Percentiles rank a stretch among this genome's conserved stretches.
phyloP scores from a whole-genome alignment of 2,113 vertebrate genomes.

The Oncorhynchus keta region DNA sequence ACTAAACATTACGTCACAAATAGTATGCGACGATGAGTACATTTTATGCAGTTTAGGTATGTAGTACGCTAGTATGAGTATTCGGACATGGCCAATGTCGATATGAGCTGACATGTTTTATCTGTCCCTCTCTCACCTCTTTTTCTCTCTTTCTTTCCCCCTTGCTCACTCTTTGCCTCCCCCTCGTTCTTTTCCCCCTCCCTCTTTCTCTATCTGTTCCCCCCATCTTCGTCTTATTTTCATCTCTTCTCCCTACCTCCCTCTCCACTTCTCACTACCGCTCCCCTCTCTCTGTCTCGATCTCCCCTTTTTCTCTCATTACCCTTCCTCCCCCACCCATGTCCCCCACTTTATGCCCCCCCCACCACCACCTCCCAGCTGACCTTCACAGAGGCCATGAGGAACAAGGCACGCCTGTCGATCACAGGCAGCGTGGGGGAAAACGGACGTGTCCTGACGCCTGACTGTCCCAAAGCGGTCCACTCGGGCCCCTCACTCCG shows the following conservation, averaged over 20 bases:
- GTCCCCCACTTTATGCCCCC: constrained; percentile 1
- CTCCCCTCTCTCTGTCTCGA: constrained; percentile 32
- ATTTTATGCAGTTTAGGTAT: no score
- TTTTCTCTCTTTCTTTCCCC: neutral
- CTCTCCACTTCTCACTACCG: neutral
- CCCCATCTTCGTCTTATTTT: constrained; percentile 14
- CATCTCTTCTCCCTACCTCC: constrained; percentile 29
- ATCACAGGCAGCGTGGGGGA: constrained; percentile 98
- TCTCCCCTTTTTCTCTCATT: neutral
- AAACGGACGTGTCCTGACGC: constrained; percentile 94
- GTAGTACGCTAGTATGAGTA: no score
- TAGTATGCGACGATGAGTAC: no score
- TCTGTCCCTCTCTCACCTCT: constrained; percentile 18
- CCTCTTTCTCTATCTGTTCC: neutral
- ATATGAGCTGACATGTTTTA: constrained; percentile 40
- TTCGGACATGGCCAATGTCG: neutral
- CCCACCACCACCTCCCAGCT: constrained; percentile 71
- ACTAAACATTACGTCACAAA: constrained; percentile 2
- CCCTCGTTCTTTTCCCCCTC: neutral
- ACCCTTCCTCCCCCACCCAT: constrained; percentile 19
- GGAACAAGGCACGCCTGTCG: constrained; percentile 98
- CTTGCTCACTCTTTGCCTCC: constrained; percentile 35
- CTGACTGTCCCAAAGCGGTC: constrained; percentile 96
- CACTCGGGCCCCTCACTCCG: constrained; percentile 91
- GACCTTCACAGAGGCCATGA: constrained; percentile 99